Evolutionary conservation across 2,888 invertebrate genomes (phyloP), one percentile per base, ranked within the genome.

Genomic region (Operophtera brumata): DNA sequence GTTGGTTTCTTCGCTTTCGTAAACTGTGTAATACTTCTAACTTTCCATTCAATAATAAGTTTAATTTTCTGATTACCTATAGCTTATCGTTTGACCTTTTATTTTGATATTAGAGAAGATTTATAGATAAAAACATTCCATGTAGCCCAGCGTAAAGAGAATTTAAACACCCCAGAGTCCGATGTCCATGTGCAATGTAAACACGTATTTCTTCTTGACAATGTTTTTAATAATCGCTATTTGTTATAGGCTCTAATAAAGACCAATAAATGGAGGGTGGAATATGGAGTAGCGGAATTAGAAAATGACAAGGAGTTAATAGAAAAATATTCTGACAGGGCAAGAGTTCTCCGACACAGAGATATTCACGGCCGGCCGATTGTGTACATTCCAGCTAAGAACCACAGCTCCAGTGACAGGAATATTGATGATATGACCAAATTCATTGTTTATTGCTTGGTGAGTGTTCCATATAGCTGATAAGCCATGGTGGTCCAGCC

Each of bases 251-350:
- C 94, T 47, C 92, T 95, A 69, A 79, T 95, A 57, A 95, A 95
- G 89, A 95, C 95, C 42, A 95, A 95, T 75, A 95, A 94, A 82
- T 96, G 96, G 96, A 91, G 94, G 59, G 88, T 88, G 45, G 94
- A 95, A 63, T 95, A 94, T 83, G 94, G 93, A 44, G 94, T 95
- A 2, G 81, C 88, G 14, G 85, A 89, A 8, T 78, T 96, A 32
- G 90, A 82, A 25, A 84, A 91, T 52, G 91, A 93, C 35, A 84
- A 86, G 59, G 86, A 88, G 47, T 70, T 90, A n/a, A 79, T 90
- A 69, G 91, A 92, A 62, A 92, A 91, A 55, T 92, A 94, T 77
- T 77, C 91, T 56, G 80, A 91, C 55, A 95, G 94, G 77, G 94
- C 94, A 0, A 89, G 93, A 64, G 93, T 96, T 1, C 77, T 95